These are phyloP conservation scores for Montipora sp. DNA, from an alignment of 64 coral and sea anemone species.

Conservation along the genomic window DNA sequence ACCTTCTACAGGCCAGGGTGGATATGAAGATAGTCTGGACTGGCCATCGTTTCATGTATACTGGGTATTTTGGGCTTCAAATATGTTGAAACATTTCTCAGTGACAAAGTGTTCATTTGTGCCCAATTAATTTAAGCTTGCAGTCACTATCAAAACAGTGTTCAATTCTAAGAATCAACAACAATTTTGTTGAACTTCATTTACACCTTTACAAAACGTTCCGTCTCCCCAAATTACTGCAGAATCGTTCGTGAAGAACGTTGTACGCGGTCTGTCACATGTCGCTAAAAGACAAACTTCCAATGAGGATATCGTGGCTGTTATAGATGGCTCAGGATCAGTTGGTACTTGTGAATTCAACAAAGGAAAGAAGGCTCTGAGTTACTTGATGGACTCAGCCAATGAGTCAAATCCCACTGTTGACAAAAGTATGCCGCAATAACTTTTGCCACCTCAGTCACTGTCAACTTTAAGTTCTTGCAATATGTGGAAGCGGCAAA, in stretches of 20 bases:
- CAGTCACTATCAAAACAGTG: no score
- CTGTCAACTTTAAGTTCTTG: not conserved
- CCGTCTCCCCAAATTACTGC: not conserved
- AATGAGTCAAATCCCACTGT: not conserved
- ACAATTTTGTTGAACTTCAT: no score
- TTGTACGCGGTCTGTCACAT: not conserved
- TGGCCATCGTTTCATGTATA: no score
- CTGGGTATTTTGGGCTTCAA: no score
- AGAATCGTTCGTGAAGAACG: not conserved
- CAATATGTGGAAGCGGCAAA: not conserved
- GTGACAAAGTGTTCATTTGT: no score
- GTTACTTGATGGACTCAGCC: not conserved
- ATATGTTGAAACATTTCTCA: no score
- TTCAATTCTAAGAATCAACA: no score
- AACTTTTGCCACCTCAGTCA: not conserved
- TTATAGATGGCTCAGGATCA: conserved; percentile 10
- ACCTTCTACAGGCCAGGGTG: no score
- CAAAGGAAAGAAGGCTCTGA: conserved; percentile 4
- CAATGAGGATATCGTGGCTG: not conserved
- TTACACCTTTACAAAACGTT: not conserved
- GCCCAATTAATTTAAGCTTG: no score
- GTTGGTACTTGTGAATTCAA: not conserved
- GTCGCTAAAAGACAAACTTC: not conserved
- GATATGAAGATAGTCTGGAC: no score
- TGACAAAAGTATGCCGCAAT: conserved; percentile 28